Conservation (phyloP, 2,888 invertebrate species). For the Xanthia togata region DNA sequence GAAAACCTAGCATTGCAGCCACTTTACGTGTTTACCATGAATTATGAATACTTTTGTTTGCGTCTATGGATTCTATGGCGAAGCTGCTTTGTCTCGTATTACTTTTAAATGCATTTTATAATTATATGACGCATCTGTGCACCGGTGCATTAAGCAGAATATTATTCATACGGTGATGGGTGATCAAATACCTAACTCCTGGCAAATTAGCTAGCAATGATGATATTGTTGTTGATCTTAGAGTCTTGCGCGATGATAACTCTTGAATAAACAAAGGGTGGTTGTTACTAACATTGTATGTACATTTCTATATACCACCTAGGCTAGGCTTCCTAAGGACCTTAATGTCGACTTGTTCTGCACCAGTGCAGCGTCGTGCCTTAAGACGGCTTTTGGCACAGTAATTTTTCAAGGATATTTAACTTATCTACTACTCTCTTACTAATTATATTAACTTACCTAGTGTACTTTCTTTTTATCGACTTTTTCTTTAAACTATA, state of each 20-base stretch:
- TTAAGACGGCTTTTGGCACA: too few relatives aligned
- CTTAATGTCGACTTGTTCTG: too few relatives aligned
- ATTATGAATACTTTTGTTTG: slow-evolving; percentile 43
- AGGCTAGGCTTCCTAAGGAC: too few relatives aligned
- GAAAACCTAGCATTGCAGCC: slow-evolving; percentile 17
- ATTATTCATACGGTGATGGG: slow-evolving; percentile 29
- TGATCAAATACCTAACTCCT: slow-evolving; percentile 12
- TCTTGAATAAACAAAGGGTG: not conserved
- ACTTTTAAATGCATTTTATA: slow-evolving; percentile 36
- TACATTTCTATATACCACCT: too few relatives aligned
- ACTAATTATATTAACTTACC: too few relatives aligned
- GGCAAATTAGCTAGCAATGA: not conserved
- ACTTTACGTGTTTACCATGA: slow-evolving; percentile 40
- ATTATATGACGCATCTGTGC: slow-evolving; percentile 25
- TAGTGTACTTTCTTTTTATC: too few relatives aligned
- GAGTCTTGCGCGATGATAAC: not conserved
- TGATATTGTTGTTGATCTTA: not conserved
- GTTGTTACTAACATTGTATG: not conserved
- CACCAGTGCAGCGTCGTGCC: too few relatives aligned
- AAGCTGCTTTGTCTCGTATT: slow-evolving; percentile 33
- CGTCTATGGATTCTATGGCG: slow-evolving; percentile 19
- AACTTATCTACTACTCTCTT: too few relatives aligned
- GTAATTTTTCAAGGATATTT: too few relatives aligned
- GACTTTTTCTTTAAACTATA: too few relatives aligned
- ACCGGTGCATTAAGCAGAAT: slow-evolving; percentile 34